phyloP scores from a whole-genome alignment of 1,140 invertebrate species.

The Dreissena rostriformis region DNA sequence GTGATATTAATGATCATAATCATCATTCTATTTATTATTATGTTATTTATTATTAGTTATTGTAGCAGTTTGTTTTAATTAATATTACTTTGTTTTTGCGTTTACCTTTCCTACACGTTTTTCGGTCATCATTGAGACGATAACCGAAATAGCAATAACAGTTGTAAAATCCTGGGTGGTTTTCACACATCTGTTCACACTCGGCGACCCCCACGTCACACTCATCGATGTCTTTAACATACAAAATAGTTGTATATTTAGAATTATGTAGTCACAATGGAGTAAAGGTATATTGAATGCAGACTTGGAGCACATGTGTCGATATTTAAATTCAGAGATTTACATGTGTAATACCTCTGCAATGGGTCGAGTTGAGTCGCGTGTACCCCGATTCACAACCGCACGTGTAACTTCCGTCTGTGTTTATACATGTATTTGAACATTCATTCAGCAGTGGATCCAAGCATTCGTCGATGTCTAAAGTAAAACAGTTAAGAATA shows the following conservation, averaged over 20 bases:
- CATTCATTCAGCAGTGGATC: not conserved
- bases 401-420: not conserved
- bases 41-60: no score
- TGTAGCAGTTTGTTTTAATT: no score
- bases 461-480: not conserved
- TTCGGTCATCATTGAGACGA: constrained; percentile 58
- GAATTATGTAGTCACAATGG: not conserved
- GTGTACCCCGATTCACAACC: not conserved
- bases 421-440: not conserved
- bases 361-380: not conserved
- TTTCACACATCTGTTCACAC: constrained; percentile 75
- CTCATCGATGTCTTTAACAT: constrained; percentile 76
- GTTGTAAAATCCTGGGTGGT: constrained; percentile 62
- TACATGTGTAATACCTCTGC: not conserved
- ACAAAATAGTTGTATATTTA: not conserved
- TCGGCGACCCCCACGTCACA: constrained; percentile 69
- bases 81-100: no score
- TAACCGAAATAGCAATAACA: constrained; percentile 64
- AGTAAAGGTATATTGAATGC: not conserved
- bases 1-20: no score
- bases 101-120: constrained; percentile 54
- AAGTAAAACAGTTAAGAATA: no score
- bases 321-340: not conserved
- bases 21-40: no score
- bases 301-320: not conserved